Percentiles rank a stretch among this genome's conserved stretches.
phyloP scores from a whole-genome alignment of 2,797 vertebrate genomes.

The Steatocranus sp. region DNA sequence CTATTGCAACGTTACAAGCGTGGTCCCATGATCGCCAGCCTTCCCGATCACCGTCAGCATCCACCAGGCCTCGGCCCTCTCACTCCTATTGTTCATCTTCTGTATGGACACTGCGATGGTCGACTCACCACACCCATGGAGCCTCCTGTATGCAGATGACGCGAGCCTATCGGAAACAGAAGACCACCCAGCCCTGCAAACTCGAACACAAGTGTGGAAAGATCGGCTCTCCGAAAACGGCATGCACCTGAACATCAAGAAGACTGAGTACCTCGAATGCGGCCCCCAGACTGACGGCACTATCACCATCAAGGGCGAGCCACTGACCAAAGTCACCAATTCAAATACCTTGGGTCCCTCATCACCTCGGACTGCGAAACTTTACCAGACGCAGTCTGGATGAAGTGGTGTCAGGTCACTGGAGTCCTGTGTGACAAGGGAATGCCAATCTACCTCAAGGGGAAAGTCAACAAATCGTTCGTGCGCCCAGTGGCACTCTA shows the following conservation, averaged over 20 bases:
- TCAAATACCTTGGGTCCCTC: neutral
- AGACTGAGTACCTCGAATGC: neutral
- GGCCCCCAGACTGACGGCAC: neutral
- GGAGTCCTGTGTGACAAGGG: neutral
- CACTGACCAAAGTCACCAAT: neutral
- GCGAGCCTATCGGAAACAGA: neutral
- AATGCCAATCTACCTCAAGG: neutral
- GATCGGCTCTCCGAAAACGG: neutral
- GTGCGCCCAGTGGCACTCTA: neutral
- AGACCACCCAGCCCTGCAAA: neutral
- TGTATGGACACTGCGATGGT: neutral
- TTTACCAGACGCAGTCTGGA: neutral
- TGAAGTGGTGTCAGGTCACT: neutral
- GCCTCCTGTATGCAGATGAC: neutral
- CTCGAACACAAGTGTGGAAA: neutral
- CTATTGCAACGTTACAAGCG: neutral
- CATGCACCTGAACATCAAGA: neutral
- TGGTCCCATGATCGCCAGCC: neutral
- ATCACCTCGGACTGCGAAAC: fast-evolving
- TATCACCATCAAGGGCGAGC: neutral
- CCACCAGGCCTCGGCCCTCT: neutral
- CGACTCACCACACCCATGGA: neutral
- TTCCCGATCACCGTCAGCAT: fast-evolving
- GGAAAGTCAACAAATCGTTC: neutral
- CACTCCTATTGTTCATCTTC: neutral